phyloP scores from a whole-genome alignment of 2,797 vertebrate species.

The Chaenodraco wilsoni region DNA sequence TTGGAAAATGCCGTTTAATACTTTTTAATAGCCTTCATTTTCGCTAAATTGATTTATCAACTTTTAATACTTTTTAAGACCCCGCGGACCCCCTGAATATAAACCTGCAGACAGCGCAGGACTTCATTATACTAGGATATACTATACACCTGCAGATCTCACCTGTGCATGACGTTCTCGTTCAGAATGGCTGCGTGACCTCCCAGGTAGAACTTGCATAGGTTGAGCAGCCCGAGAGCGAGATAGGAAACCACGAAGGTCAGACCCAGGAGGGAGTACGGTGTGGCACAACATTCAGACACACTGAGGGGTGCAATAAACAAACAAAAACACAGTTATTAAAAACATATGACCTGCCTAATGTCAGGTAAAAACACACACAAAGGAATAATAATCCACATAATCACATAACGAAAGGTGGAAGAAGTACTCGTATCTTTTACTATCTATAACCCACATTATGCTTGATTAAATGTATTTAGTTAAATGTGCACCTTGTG shows the following conservation, averaged over 20 bases:
- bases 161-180: slow-evolving; percentile 92
- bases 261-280: slow-evolving; percentile 90
- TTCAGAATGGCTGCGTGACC: slow-evolving; percentile 86
- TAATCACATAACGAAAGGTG: background rate
- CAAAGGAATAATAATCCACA: background rate
- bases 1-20: too few relatives aligned
- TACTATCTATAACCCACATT: too few relatives aligned
- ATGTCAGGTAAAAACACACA: background rate
- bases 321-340: background rate
- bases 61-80: too few relatives aligned
- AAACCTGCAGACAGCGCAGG: too few relatives aligned
- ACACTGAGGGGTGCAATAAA: slow-evolving; percentile 72
- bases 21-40: too few relatives aligned
- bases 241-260: slow-evolving; percentile 90
- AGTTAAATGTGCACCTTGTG: slow-evolving; percentile 78
- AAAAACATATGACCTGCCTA: background rate
- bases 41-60: too few relatives aligned
- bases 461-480: too few relatives aligned
- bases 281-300: slow-evolving; percentile 89
- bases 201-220: slow-evolving; percentile 90
- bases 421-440: too few relatives aligned
- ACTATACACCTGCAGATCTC: slow-evolving; percentile 24
- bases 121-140: too few relatives aligned
- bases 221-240: slow-evolving; percentile 87
- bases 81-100: too few relatives aligned